Percentiles rank a stretch among this genome's conserved stretches.
Evolutionary conservation across 2,888 invertebrate species (phyloP).

Genomic region (Apamea epomidion): DNA sequence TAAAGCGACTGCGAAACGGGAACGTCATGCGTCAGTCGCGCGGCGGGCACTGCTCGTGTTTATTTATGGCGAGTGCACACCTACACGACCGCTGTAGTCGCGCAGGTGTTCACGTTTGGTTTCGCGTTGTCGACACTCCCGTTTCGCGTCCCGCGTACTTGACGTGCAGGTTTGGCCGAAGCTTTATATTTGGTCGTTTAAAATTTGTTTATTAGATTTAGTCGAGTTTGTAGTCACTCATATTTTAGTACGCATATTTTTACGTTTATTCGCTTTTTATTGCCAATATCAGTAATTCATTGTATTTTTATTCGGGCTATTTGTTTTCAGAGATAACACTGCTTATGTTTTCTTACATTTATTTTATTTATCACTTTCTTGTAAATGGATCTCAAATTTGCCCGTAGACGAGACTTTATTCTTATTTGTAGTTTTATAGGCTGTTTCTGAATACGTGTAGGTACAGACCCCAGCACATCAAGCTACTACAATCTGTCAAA

Average conservation of each 20-base stretch:
- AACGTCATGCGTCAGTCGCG: no score
- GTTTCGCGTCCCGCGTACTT: no score
- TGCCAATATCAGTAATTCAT: not conserved
- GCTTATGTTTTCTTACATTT: not conserved
- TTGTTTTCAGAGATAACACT: not conserved
- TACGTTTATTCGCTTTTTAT: not conserved
- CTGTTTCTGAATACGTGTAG: not conserved
- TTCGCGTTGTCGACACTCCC: no score
- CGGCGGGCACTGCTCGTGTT: no score
- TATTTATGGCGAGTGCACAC: no score
- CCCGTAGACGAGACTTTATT: not conserved
- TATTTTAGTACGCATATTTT: conserved; percentile 4
- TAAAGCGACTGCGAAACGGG: no score
- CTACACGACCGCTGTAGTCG: no score
- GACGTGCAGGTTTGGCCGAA: no score
- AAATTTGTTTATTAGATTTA: not conserved
- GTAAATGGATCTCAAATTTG: not conserved
- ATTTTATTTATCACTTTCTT: not conserved
- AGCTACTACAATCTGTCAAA: no score
- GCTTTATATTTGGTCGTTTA: conserved; percentile 6
- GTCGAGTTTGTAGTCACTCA: not conserved
- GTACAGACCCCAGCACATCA: no score
- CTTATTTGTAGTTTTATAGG: not conserved
- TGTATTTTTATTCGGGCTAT: not conserved
- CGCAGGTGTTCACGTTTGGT: no score